Evolutionary conservation across 2,888 invertebrate species (phyloP), one percentile per base, ranked within the genome.

Genomic region (Eulithis testata): DNA sequence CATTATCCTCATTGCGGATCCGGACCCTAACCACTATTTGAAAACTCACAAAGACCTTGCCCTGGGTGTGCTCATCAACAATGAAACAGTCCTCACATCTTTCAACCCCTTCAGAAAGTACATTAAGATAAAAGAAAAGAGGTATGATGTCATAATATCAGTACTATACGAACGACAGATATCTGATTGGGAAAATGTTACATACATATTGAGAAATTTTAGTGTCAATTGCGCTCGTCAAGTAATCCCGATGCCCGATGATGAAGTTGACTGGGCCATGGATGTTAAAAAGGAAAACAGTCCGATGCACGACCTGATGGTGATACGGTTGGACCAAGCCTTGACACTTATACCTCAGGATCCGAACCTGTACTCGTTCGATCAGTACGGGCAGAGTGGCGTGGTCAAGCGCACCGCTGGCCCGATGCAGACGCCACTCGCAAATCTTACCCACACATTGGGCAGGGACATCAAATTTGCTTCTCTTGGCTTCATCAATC

Each of bases 261-360:
- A 27, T 0, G 1, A 21, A 0, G 27, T 45, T 11, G 5, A 60
- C 12, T 66, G 66, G 66, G 51, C 45, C 5, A 40, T 40, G 40
- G 9, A 37, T 14, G n/a, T 58, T 0, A 45, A 55, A 6, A 31
- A 40, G n/a, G 27, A 55, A n/a, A 54, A 61, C 21, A 64, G 69
- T 44, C 63, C 66, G 1, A n/a, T 66, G 14, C 66, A 69, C 14
- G 69, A 69, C 44, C 59, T 69, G 37, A 60, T 69, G 61, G 61
- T 69, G 27, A 51, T 66, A 9, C 45, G 61, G 11, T 43, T 66
- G 3, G 36, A 52, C 11, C 8, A 36, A 12, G 2, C 9, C 11
- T 14, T 60, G 11, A 3, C 1, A 0, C 21, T 60, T 4, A 4
- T 45, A 45, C 2, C 43, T n/a, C 7, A 27, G 11, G n/a, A 45